Conservation (phyloP, 2,888 invertebrate genomes). For the Platycheirus albimanus region DNA sequence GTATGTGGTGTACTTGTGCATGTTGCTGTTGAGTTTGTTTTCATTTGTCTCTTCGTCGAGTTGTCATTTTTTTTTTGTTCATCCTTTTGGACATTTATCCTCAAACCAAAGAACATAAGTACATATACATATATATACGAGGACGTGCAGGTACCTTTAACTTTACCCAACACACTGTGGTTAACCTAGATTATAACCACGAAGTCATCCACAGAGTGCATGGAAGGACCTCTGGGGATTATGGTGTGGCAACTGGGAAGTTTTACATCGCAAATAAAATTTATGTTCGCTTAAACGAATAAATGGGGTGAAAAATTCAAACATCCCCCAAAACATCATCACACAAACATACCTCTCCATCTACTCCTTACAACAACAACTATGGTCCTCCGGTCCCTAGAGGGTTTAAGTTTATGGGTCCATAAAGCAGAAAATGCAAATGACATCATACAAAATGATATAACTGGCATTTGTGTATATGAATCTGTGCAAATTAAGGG, state of each 20-base stretch:
- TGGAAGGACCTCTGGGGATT: constrained; percentile 30
- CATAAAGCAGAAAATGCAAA: constrained; percentile 42
- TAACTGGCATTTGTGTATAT: not conserved
- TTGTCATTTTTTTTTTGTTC: constrained; percentile 17
- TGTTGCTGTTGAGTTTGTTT: not conserved
- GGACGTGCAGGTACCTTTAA: no score
- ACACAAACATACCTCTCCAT: not conserved
- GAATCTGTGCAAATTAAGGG: constrained; percentile 1
- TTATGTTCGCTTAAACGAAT: constrained; percentile 47
- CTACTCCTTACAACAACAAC: no score
- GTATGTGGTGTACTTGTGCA: not conserved
- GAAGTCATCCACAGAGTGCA: constrained; percentile 25
- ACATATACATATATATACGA: no score
- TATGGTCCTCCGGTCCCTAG: no score
- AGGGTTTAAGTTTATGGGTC: constrained; percentile 10
- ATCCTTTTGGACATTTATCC: not conserved
- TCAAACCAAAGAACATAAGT: constrained; percentile 13
- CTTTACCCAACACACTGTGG: constrained; percentile 26
- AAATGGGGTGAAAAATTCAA: constrained; percentile 45
- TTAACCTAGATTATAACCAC: constrained; percentile 54
- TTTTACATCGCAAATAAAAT: constrained; percentile 55
- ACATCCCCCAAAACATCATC: constrained; percentile 11
- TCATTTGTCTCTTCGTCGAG: not conserved
- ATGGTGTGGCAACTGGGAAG: constrained; percentile 33
- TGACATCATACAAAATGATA: constrained; percentile 15